These are phyloP conservation scores for Dicentrarchus labrax DNA, from an alignment of 2,113 vertebrate species.

Conservation along the genomic window DNA sequence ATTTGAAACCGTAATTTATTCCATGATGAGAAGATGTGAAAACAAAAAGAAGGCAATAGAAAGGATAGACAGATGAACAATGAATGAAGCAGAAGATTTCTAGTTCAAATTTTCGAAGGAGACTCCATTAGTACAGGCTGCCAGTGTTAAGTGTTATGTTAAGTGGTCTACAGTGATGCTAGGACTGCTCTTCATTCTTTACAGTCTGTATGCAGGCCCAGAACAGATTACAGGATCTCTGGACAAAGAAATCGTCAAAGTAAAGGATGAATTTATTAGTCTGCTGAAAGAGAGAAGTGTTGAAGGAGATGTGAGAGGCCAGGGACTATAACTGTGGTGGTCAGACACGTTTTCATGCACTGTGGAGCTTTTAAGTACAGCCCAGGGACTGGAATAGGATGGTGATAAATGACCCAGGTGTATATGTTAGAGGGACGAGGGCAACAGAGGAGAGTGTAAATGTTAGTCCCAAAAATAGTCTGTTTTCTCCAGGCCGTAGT, in stretches of 20 bases:
- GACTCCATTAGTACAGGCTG: not conserved
- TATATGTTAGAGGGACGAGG: conserved; percentile 43
- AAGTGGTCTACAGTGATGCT: not conserved
- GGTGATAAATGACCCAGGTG: conserved; percentile 57
- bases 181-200: not conserved
- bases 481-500: conserved; percentile 43
- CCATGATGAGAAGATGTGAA: not conserved
- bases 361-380: conserved; percentile 51
- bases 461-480: conserved; percentile 61
- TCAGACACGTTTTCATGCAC: conserved; percentile 66
- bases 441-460: conserved; percentile 44
- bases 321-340: not conserved
- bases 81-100: not conserved
- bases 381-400: conserved; percentile 52
- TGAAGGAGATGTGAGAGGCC: not conserved
- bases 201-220: not conserved
- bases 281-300: not conserved
- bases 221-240: not conserved
- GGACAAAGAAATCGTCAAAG: not conserved
- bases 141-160: not conserved
- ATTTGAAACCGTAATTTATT: not conserved
- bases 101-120: not conserved
- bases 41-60: not conserved
- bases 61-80: not conserved
- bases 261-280: conserved; percentile 17